These are phyloP conservation scores for Chromobotia macracanthus DNA, from an alignment of 2,797 vertebrate genomes.

Conservation along the genomic window DNA sequence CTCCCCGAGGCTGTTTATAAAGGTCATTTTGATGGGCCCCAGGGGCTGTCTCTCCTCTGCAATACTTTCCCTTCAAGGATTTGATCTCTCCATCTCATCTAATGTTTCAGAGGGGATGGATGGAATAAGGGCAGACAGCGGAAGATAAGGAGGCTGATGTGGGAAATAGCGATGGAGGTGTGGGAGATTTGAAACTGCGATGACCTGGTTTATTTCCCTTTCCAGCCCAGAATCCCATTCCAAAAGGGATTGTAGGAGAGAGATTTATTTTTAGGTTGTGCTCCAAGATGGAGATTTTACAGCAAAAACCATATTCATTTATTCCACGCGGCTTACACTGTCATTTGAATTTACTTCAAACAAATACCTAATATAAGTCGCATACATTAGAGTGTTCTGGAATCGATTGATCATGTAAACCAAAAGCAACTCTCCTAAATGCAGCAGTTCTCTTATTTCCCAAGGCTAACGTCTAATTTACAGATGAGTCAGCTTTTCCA, in stretches of 20 bases:
- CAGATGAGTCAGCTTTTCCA: background rate
- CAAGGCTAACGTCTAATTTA: background rate
- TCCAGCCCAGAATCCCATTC: slow-evolving; percentile 7
- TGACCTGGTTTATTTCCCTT: slow-evolving; percentile 37
- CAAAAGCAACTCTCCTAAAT: background rate
- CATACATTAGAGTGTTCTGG: background rate
- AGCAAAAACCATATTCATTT: slow-evolving; percentile 57
- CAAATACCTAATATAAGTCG: background rate
- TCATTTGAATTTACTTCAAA: slow-evolving; percentile 7
- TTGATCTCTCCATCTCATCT: slow-evolving; percentile 4
- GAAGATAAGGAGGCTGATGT: background rate
- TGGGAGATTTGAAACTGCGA: background rate
- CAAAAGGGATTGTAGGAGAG: slow-evolving; percentile 3
- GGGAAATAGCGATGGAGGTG: background rate
- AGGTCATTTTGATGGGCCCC: background rate
- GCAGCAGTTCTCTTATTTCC: background rate
- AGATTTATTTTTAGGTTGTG: slow-evolving; percentile 34
- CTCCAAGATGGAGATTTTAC: slow-evolving; percentile 48
- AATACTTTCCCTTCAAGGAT: slow-evolving; percentile 4
- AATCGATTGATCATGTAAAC: background rate
- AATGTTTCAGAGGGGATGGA: slow-evolving; percentile 12
- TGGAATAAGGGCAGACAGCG: background rate
- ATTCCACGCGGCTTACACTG: slow-evolving; percentile 36
- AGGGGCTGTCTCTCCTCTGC: background rate
- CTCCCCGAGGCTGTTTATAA: background rate